Base-by-base conservation (phyloP, 2,113 vertebrate species). In the Chamaetylas fuelleborni region DNA sequence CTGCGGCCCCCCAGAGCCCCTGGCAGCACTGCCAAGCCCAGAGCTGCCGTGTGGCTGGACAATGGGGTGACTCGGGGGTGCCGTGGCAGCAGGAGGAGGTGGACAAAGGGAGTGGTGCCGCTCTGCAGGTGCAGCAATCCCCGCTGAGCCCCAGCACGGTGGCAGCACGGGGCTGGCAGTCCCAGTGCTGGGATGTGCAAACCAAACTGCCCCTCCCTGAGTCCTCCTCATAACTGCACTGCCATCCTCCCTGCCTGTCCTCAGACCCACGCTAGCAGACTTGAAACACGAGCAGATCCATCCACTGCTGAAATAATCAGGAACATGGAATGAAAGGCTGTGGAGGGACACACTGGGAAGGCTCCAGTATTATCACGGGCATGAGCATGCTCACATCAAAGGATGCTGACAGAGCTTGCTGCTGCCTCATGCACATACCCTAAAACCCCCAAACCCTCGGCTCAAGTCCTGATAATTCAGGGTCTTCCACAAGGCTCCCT, bases 171-270 rank as follows among this genome's bases (percentile, higher is more conserved):
- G 31, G 26, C 74, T 4, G 45, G 34, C 10, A 6, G 45, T 61
- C 14, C 58, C 18, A 4, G 2, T 0, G 0, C 2, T 0, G 8
- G 64, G 56, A 81, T 19, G 51, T 1, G 1, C 86, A 29, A 62
- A 28, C 33, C 61, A 3, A 90, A 47, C 22, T 8, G 23, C 14
- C 12, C 33, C 81, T 80, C 62, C 81, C 61, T 2, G 19, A 40
- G 15, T 6, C 45, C 66, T 53, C 47, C 33, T 28, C 36, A 1
- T 0, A 1, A 10, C 50, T 51, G 50, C 0, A 2, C 72, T 73
- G 78, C 50, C 70, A 36, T 19, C 56, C 19, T 51, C 60, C 86
- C 65, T 15, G 31, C 6, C 79, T 50, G 9, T 36, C 48, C 67
- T 65, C 34, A 6, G 12, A 86, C 26, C 26, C 0, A 3, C 1